Evolutionary conservation across 1,140 invertebrate genomes (phyloP).

Genomic region (Augochlora pura): DNA sequence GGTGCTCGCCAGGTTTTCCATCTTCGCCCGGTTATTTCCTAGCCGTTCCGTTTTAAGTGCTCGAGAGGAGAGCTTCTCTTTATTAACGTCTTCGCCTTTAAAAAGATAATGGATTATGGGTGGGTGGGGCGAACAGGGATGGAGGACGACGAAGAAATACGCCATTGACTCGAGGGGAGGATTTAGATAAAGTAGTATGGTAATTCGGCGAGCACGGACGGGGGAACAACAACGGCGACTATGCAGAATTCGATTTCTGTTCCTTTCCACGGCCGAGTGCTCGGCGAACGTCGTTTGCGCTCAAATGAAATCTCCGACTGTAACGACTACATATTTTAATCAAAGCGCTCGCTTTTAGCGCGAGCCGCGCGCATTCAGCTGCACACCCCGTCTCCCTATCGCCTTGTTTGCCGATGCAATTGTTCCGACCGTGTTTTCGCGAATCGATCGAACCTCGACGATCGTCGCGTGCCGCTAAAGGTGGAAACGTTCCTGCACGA

Average conservation of each 20-base stretch:
- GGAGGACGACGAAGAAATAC: constrained; percentile 8
- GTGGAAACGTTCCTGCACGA: too few species aligned
- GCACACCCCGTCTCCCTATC: neutral
- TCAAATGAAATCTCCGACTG: constrained; percentile 24
- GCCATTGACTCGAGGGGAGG: neutral
- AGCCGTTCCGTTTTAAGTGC: neutral
- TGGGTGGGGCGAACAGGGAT: neutral
- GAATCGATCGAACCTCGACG: too few species aligned
- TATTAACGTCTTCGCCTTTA: constrained; percentile 33
- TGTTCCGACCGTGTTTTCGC: neutral
- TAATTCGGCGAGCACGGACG: constrained; percentile 13
- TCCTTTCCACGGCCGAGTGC: neutral
- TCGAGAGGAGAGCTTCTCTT: neutral
- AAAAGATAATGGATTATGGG: constrained; percentile 31
- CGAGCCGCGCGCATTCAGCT: too few species aligned
- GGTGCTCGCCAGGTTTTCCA: neutral
- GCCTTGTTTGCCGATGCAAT: neutral
- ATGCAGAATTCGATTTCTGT: constrained; percentile 26
- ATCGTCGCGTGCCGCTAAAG: too few species aligned
- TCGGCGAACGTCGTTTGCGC: neutral
- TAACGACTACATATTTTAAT: constrained; percentile 31
- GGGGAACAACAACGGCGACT: constrained; percentile 11
- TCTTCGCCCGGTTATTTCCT: neutral
- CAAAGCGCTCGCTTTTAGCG: constrained; percentile 19
- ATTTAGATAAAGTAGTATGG: constrained; percentile 34